Percentiles rank a stretch among this genome's conserved stretches.
phyloP scores from a whole-genome alignment of 2,797 vertebrate genomes.

The Galago senegalensis region DNA sequence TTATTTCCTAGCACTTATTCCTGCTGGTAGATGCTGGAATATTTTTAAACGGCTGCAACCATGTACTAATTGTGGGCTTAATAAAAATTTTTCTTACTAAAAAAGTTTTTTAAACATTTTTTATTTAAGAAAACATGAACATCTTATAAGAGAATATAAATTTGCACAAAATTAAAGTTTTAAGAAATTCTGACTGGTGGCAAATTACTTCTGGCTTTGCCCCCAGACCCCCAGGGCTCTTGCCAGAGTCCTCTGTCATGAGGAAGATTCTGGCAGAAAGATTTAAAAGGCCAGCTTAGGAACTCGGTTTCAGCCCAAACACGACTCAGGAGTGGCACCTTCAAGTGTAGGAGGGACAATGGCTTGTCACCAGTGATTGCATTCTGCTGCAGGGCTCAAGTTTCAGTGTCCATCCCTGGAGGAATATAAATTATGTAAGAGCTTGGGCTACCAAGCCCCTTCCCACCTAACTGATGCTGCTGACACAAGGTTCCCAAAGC shows the following conservation, averaged over 20 bases:
- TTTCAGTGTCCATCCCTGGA: not conserved
- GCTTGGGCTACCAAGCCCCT: not conserved
- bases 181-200: not conserved
- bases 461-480: not conserved
- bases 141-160: not conserved
- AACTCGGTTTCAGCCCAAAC: not conserved
- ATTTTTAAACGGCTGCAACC: not conserved
- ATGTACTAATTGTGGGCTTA: constrained; percentile 19
- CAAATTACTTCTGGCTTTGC: constrained; percentile 14
- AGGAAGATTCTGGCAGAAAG: not conserved
- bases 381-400: not conserved
- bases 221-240: not conserved
- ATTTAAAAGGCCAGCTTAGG: not conserved
- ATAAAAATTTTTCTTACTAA: constrained; percentile 56
- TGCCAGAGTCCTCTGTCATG: not conserved
- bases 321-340: not conserved
- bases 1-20: not conserved
- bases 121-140: not conserved
- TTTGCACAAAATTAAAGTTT: not conserved
- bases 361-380: not conserved
- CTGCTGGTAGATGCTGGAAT: not conserved
- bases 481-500: not conserved
- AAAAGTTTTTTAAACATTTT: not conserved
- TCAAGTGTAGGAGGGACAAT: not conserved
- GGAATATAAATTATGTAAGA: not conserved